Evolutionary conservation across 1,140 invertebrate species (phyloP).

Genomic region (Epicauta chinensis): DNA sequence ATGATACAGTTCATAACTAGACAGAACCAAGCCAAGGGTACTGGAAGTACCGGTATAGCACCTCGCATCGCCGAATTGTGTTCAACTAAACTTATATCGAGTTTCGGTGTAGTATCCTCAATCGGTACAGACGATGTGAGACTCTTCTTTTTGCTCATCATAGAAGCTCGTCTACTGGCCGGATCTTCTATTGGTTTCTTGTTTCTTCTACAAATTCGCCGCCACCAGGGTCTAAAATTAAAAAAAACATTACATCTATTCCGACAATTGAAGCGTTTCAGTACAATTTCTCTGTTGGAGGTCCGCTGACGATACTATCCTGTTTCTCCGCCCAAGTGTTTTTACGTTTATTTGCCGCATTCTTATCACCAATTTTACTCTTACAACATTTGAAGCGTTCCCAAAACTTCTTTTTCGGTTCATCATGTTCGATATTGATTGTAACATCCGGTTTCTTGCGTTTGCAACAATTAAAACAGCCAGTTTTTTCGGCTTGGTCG

Average conservation of each 20-base stretch:
- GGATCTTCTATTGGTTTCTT: constrained; percentile 35
- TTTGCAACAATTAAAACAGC: constrained; percentile 31
- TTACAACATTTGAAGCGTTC: constrained; percentile 35
- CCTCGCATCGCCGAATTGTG: constrained; percentile 77
- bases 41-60: constrained; percentile 82
- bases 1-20: constrained; percentile 77
- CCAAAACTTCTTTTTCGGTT: constrained; percentile 24
- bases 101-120: constrained; percentile 72
- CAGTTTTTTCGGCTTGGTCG: constrained; percentile 14
- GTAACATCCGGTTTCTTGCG: constrained; percentile 23
- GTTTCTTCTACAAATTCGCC: constrained; percentile 36
- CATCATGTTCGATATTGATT: constrained; percentile 29
- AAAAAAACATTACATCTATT: no score
- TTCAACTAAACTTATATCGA: constrained; percentile 69
- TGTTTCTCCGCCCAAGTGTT: constrained; percentile 41
- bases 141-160: constrained; percentile 56
- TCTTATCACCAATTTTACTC: constrained; percentile 34
- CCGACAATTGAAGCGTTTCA: background rate
- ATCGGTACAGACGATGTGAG: constrained; percentile 49
- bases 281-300: constrained; percentile 10
- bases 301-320: constrained; percentile 36
- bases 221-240: constrained; percentile 11
- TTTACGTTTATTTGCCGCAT: constrained; percentile 28
- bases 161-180: constrained; percentile 51
- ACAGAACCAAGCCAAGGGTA: constrained; percentile 77